Conservation (phyloP, 2,888 invertebrate species). For the Beris chalybata region DNA sequence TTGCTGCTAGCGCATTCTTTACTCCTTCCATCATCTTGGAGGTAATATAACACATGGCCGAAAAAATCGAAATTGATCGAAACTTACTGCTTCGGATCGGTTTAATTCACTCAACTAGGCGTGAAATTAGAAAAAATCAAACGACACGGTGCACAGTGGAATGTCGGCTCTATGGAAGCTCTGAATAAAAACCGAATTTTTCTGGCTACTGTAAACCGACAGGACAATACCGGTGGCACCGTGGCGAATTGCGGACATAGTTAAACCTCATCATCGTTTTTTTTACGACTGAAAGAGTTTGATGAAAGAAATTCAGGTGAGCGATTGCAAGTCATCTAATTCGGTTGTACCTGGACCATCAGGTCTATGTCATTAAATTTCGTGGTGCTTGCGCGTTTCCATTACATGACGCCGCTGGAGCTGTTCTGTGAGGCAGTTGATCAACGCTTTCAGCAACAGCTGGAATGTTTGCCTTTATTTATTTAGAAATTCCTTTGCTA, state of each 20-base stretch:
- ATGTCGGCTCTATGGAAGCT: neutral
- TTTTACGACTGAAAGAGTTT: constrained; percentile 8
- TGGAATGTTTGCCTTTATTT: too few species aligned
- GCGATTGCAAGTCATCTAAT: constrained; percentile 35
- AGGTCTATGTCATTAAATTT: constrained; percentile 15
- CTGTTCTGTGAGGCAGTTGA: too few species aligned
- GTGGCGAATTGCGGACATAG: constrained; percentile 29
- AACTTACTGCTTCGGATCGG: constrained; percentile 14
- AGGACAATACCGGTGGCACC: constrained; percentile 34
- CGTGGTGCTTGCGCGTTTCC: too few species aligned
- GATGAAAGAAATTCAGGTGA: constrained; percentile 16
- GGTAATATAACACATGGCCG: constrained; percentile 4
- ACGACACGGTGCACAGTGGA: constrained; percentile 4
- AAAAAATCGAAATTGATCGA: constrained; percentile 31
- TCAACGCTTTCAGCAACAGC: too few species aligned
- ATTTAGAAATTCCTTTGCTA: too few species aligned
- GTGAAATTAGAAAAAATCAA: constrained; percentile 38
- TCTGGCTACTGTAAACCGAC: neutral
- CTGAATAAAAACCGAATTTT: constrained; percentile 5
- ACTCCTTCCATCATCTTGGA: neutral
- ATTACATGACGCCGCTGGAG: too few species aligned
- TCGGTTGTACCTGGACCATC: constrained; percentile 31
- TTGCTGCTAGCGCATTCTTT: neutral
- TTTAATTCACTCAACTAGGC: constrained; percentile 38
- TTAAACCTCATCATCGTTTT: constrained; percentile 26